A percentile compares a stretch with the other conserved stretches of the same genome.
Evolutionary conservation across 2,797 vertebrate species (phyloP).

Genomic region (Heterohyrax brucei): DNA sequence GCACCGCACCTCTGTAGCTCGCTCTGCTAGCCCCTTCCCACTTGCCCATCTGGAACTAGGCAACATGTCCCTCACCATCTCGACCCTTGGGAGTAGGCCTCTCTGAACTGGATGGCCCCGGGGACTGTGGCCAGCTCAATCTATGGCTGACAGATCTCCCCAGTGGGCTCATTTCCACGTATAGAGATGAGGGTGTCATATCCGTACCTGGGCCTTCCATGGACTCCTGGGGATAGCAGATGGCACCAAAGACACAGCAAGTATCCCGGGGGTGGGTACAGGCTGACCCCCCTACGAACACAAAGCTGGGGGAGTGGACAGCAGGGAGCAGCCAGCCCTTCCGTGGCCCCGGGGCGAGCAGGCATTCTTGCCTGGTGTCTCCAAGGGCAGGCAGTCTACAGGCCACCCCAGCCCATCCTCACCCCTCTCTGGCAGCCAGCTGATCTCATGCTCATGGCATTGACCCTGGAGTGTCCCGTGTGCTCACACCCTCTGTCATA

Average conservation of each 20-base stretch:
- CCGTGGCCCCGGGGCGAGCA: background rate
- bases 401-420: too few relatives aligned
- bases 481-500: background rate
- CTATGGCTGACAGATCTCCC: background rate
- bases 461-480: too few relatives aligned
- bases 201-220: background rate
- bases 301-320: background rate
- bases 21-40: too few relatives aligned
- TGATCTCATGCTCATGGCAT: too few relatives aligned
- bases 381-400: too few relatives aligned
- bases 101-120: background rate
- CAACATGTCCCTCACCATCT: background rate
- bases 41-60: background rate
- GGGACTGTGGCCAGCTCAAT: background rate
- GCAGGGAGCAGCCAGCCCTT: background rate
- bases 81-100: background rate
- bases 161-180: background rate
- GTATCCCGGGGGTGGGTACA: background rate
- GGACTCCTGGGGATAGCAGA: background rate
- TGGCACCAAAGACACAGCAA: background rate
- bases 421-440: too few relatives aligned
- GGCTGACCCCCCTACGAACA: background rate
- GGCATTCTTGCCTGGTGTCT: background rate
- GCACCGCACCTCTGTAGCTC: background rate
- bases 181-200: background rate